phyloP scores from a whole-genome alignment of 2,797 vertebrate species.

The Manis pentadactyla region DNA sequence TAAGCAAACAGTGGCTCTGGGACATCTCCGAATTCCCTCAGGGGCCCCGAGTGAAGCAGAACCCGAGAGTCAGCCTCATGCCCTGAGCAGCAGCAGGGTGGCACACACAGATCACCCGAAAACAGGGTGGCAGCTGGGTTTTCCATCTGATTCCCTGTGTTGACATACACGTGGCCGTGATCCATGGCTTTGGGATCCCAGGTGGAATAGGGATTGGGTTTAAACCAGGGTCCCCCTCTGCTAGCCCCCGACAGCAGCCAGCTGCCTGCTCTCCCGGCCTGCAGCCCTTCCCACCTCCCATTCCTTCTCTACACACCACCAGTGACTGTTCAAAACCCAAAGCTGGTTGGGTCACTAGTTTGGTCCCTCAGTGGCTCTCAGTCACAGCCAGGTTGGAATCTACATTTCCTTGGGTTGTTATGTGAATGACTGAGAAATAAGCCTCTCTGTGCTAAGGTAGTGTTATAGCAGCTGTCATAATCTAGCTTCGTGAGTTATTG shows the following conservation, averaged over 20 bases:
- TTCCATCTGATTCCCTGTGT: neutral
- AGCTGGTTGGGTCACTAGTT: neutral
- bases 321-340: neutral
- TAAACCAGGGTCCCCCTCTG: rapidly evolving
- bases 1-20: neutral
- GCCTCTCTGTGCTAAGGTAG: neutral
- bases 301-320: neutral
- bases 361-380: neutral
- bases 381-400: neutral
- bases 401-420: neutral
- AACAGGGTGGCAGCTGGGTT: neutral
- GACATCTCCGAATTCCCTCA: too few species aligned
- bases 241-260: neutral
- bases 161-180: neutral
- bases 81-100: neutral
- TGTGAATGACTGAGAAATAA: neutral
- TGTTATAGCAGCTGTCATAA: neutral
- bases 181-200: neutral
- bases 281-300: neutral
- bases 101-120: neutral
- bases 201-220: too few species aligned
- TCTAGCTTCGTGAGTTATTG: neutral
- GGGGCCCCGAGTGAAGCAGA: neutral
- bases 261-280: neutral
- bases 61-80: neutral